These are phyloP conservation scores for Napeogenes sylphis DNA, from an alignment of 2,888 invertebrate species.

Conservation along the genomic window DNA sequence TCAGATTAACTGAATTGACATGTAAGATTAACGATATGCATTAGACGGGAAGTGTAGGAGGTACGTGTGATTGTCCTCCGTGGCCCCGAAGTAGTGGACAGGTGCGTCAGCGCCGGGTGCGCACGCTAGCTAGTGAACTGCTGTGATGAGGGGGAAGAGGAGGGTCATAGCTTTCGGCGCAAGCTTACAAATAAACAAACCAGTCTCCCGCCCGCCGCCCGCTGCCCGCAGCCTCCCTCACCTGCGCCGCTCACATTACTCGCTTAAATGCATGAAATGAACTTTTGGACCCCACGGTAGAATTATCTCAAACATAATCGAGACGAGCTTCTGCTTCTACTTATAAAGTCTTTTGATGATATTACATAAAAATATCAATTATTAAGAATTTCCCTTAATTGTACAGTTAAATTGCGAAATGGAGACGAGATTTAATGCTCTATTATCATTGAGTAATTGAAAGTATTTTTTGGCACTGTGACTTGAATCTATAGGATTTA, in stretches of 20 bases:
- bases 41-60: constrained; percentile 5
- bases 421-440: no score
- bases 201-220: constrained; percentile 45
- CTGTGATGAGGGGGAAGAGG: neutral
- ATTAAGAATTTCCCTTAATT: no score
- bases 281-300: constrained; percentile 38
- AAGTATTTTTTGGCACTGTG: neutral
- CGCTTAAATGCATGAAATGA: constrained; percentile 47
- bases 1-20: constrained; percentile 12
- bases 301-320: no score
- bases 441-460: no score
- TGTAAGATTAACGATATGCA: constrained; percentile 9
- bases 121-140: constrained; percentile 20
- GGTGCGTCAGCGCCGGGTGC: constrained; percentile 20
- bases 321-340: no score
- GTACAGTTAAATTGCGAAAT: no score
- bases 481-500: constrained; percentile 14
- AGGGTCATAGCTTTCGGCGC: constrained; percentile 50
- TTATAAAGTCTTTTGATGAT: no score
- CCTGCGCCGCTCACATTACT: constrained; percentile 38
- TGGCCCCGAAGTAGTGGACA: constrained; percentile 18
- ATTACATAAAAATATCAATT: no score
- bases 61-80: constrained; percentile 1
- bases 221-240: constrained; percentile 33
- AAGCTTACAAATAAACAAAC: constrained; percentile 65